Evolutionary conservation across 2,797 vertebrate genomes (phyloP), one percentile per base, ranked within the genome.

Genomic region (Lepidocolaptes lacrymiger): DNA sequence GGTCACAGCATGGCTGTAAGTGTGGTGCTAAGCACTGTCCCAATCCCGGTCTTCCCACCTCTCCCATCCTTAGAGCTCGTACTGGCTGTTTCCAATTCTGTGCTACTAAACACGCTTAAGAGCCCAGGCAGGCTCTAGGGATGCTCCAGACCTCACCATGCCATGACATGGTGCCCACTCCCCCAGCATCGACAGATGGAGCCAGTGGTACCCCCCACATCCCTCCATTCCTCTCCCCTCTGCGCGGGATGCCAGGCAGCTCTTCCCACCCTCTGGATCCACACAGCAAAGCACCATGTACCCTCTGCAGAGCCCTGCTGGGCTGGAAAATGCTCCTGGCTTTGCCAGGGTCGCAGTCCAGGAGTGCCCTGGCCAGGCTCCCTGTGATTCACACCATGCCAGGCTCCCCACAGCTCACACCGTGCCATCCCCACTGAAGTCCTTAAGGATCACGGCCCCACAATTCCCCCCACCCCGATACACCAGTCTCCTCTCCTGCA

Each of bases 221-320:
- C 15, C 2, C 32, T 28, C 36, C 1, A 1, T 6, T n/a, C 44
- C 56, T 28, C 5, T 1, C 3, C 34, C 46, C 48, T 0, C 3
- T 0, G 1, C 17, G 4, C 30, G 30, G 26, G n/a, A 28, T 7
- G 32, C 14, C 0, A 1, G 46, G 32, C 46, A 34, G 52, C 66
- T 55, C 39, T 55, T 7, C 74, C 74, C 78, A 14, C 1, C 12
- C 2, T 54, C 16, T 0, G 3, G 55, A 14, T 24, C 37, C 0
- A 5, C 7, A 1, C 21, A 13, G 20, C 5, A 27, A 14, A 36
- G 12, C 9, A 0, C 37, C 6, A 0, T 0, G 4, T 2, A 32
- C 4, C 12, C 16, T 14, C 14, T 5, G 2, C 4, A 4, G 58
- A 61, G 37, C 52, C 76, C 63, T 10, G 4, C 27, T 7, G 23